Evolutionary conservation across 2,797 vertebrate species (phyloP).

Genomic region (Catharus ustulatus): DNA sequence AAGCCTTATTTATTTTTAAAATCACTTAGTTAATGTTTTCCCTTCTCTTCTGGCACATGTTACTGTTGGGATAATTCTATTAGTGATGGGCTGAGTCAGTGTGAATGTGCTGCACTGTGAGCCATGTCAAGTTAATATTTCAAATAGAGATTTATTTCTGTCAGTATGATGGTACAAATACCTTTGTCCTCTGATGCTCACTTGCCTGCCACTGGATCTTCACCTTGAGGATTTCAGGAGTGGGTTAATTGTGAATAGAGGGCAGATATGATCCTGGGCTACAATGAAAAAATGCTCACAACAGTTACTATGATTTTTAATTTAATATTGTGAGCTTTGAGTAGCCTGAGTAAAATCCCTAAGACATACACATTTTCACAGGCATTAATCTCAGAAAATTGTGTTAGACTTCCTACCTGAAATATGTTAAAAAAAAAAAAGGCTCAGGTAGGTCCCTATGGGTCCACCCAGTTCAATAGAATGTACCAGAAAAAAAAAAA

Average conservation of each 20-base stretch:
- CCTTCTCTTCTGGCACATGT: conserved; percentile 1
- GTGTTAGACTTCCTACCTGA: not conserved
- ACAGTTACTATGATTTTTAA: not conserved
- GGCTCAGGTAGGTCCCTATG: not conserved
- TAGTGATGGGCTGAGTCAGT: conserved; percentile 1
- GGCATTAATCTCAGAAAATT: not conserved
- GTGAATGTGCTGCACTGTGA: not conserved
- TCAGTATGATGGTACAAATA: not conserved
- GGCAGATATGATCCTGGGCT: not conserved
- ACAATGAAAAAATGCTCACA: not conserved
- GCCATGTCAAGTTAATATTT: conserved; percentile 38
- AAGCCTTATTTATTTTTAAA: conserved; percentile 41
- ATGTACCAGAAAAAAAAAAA: not conserved
- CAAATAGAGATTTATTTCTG: conserved; percentile 50
- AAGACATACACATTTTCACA: not conserved
- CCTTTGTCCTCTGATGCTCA: not conserved
- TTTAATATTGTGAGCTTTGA: not conserved
- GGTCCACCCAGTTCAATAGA: not conserved
- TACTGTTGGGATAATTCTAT: conserved; percentile 44
- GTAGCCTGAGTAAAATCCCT: not conserved
- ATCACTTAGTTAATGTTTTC: not conserved
- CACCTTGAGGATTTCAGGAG: not conserved
- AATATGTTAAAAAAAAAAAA: not conserved
- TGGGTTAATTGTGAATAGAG: not conserved
- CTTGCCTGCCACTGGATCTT: not conserved